phyloP scores from a whole-genome alignment of 2,113 vertebrate genomes.

The Silurus glanis region DNA sequence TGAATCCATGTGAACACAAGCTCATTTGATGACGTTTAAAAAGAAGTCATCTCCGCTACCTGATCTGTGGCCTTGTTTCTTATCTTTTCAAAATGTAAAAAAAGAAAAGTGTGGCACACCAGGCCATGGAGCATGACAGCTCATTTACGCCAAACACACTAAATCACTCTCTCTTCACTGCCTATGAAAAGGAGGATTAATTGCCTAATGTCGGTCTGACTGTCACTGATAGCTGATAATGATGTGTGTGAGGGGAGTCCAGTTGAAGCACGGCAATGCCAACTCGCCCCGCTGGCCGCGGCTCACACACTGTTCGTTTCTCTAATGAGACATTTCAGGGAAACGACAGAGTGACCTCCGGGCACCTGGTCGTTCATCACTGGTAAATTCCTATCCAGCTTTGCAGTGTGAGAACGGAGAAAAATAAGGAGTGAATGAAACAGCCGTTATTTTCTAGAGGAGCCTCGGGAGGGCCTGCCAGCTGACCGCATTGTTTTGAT shows the following conservation, averaged over 20 bases:
- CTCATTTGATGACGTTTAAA: neutral
- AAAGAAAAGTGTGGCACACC: neutral
- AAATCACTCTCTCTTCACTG: conserved; percentile 48
- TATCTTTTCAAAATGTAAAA: conserved; percentile 18
- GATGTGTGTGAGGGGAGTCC: conserved; percentile 73
- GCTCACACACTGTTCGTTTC: conserved; percentile 71
- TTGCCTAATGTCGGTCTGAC: conserved; percentile 66
- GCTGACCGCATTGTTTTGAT: conserved; percentile 65
- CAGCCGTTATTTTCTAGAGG: conserved; percentile 61
- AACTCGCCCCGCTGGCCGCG: conserved; percentile 66
- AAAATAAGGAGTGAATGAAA: conserved; percentile 40
- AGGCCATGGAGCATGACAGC: conserved; percentile 46
- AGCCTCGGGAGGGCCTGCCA: conserved; percentile 59
- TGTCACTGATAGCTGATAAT: conserved; percentile 74
- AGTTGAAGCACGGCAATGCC: conserved; percentile 63
- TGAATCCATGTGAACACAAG: neutral
- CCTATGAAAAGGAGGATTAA: conserved; percentile 68
- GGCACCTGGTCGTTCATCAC: conserved; percentile 63
- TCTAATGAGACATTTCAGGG: conserved; percentile 73
- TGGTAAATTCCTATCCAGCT: conserved; percentile 63
- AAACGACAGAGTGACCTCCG: conserved; percentile 66
- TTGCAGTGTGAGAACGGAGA: conserved; percentile 47
- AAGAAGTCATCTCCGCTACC: conserved; percentile 4
- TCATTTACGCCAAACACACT: conserved; percentile 49
- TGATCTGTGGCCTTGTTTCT: conserved; percentile 8